Evolutionary conservation across 2,888 invertebrate species (phyloP), one percentile per base, ranked within the genome.

Genomic region (Synergus itoensis): DNA sequence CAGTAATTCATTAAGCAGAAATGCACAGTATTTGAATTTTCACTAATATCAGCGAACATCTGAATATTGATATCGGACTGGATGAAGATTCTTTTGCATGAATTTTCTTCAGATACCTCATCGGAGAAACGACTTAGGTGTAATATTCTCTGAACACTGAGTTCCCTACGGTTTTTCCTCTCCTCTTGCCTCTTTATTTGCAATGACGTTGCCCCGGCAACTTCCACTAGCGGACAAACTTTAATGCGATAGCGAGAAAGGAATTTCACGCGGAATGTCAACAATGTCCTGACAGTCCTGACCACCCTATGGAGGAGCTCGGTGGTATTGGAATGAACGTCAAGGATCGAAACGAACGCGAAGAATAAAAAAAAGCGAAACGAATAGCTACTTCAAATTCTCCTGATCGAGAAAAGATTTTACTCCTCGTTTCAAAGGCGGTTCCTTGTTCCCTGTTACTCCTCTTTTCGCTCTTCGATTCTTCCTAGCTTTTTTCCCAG

Each of bases 341-440:
- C 73, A 53, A 53, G 73, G 21, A 73, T 48, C 73, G 53, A 48
- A 14, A 62, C 40, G 7, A n/a, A 9, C 8, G n/a, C 4, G 64
- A 14, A 8, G 16, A 8, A 41, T 60, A 62, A 76, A 62, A 76
- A 76, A 14, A 16, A 62, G 16, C 11, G 4, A 53, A 36, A 28
- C 12, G 43, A 28, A 4, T 2, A 53, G 14, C 48, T 36, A 53
- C 73, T 73, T 73, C 16, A 48, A 73, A 73, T 53, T 73, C 73
- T 73, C 48, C 73, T 73, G 48, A 48, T 73, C 45, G 73, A 73
- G 73, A 36, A 48, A 48, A 73, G 73, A 73, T 43, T 73, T n/a
- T 67, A 53, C 73, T 73, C 36, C 43, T 73, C 73, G 36, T 48
- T 36, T 69, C 40, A 18, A 53, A 53, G 28, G 18, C 53, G 69